Evolutionary conservation across 2,888 invertebrate genomes (phyloP).

Genomic region (Ormyrus nitidulus): DNA sequence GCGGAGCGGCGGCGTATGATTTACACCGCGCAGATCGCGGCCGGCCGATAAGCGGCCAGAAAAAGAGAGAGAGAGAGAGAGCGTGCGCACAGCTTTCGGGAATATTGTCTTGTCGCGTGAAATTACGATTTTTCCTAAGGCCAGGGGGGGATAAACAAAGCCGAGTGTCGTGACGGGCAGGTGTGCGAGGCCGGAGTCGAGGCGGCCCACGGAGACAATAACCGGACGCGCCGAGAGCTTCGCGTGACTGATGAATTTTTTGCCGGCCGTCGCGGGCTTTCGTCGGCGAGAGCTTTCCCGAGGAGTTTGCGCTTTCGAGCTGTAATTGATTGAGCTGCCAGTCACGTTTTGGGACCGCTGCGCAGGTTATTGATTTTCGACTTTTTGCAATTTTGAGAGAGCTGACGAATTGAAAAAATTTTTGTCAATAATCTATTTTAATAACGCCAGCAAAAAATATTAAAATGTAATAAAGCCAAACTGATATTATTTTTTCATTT

Average conservation of each 20-base stretch:
- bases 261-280: not conserved
- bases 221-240: constrained; percentile 7
- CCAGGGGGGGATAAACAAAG: constrained; percentile 21
- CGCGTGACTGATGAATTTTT: constrained; percentile 28
- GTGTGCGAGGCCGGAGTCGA: not conserved
- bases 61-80: too few species aligned
- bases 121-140: constrained; percentile 23
- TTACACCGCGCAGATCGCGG: constrained; percentile 47
- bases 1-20: constrained; percentile 33
- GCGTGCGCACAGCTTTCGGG: constrained; percentile 10
- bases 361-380: too few species aligned
- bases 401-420: too few species aligned
- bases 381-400: too few species aligned
- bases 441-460: too few species aligned
- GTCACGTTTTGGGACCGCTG: too few species aligned
- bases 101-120: constrained; percentile 16
- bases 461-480: too few species aligned
- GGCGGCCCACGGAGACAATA: constrained; percentile 2
- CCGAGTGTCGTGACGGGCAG: constrained; percentile 24
- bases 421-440: too few species aligned
- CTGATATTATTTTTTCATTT: too few species aligned
- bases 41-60: constrained; percentile 20
- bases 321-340: too few species aligned
- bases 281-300: too few species aligned
- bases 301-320: too few species aligned